Evolutionary conservation across 2,113 vertebrate genomes (phyloP).

Genomic region (Oryzias celebensis): DNA sequence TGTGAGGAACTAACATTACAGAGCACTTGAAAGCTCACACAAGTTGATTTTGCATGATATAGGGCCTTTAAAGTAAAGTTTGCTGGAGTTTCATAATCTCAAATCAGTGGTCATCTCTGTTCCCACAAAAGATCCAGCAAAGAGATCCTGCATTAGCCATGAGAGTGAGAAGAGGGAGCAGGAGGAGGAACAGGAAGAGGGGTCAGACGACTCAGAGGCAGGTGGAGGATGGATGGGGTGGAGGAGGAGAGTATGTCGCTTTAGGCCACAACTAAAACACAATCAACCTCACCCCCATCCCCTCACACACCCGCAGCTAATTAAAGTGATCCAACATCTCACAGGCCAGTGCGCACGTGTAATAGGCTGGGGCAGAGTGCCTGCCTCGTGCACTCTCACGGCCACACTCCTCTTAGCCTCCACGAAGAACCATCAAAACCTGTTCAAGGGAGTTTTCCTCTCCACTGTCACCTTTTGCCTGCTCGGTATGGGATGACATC

Average conservation of each 20-base stretch:
- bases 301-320: constrained; percentile 64
- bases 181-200: not conserved
- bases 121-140: too few relatives aligned
- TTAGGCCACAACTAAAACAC: constrained; percentile 64
- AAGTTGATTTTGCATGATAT: too few relatives aligned
- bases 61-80: too few relatives aligned
- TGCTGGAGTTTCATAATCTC: too few relatives aligned
- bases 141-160: too few relatives aligned
- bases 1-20: too few relatives aligned
- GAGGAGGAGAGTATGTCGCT: constrained; percentile 15
- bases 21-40: too few relatives aligned
- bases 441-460: not conserved
- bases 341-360: constrained; percentile 74
- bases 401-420: constrained; percentile 11
- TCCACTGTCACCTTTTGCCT: too few relatives aligned
- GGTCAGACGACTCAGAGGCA: not conserved
- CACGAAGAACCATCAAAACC: constrained; percentile 23
- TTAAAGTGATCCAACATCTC: constrained; percentile 78
- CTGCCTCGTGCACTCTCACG: constrained; percentile 54
- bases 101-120: too few relatives aligned
- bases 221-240: not conserved
- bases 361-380: constrained; percentile 61
- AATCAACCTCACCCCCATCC: constrained; percentile 54
- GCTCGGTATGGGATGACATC: too few relatives aligned
- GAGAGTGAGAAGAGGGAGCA: not conserved